phyloP scores from a whole-genome alignment of 2,797 vertebrate genomes.

The Eulemur rubriventer region DNA sequence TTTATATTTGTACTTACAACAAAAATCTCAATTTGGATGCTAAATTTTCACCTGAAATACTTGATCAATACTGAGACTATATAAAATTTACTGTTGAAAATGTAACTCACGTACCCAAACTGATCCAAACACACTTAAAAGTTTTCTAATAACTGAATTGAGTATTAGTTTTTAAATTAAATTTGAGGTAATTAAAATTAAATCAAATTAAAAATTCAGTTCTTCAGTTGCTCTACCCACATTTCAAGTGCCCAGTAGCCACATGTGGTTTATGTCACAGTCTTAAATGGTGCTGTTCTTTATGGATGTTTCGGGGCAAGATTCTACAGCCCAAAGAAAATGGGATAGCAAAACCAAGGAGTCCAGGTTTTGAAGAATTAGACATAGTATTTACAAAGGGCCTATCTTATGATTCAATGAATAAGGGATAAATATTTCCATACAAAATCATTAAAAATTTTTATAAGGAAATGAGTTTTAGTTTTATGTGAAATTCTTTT shows the following conservation, averaged over 20 bases:
- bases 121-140: neutral
- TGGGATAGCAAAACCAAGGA: neutral
- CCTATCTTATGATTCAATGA: neutral
- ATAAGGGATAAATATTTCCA: neutral
- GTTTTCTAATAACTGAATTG: neutral
- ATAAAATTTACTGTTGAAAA: neutral
- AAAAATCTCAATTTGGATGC: neutral
- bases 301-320: neutral
- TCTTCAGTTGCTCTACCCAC: neutral
- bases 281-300: accelerated
- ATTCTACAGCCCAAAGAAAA: neutral
- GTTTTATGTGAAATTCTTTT: neutral
- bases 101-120: neutral
- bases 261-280: neutral
- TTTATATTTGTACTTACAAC: neutral
- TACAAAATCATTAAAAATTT: neutral
- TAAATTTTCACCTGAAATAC: neutral
- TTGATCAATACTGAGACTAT: neutral
- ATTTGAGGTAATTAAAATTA: neutral
- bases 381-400: neutral
- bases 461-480: neutral
- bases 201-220: neutral
- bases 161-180: neutral
- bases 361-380: neutral
- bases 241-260: neutral